Base-by-base conservation (phyloP, 2,888 invertebrate genomes). In the Argyresthia goedartella region DNA sequence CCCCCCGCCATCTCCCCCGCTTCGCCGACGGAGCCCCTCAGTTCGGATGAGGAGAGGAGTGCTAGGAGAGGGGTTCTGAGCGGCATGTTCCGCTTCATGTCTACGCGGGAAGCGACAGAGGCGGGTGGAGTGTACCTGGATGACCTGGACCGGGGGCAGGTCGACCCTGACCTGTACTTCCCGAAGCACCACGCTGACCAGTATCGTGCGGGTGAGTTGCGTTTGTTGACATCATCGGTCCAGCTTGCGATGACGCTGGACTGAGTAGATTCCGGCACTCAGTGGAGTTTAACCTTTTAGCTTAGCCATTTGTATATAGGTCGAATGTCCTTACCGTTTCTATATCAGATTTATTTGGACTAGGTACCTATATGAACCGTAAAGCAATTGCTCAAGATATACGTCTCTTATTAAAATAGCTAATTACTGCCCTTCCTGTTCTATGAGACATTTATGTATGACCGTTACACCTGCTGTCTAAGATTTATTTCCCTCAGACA, bases 81-180 rank as follows among this genome's bases (percentile, higher is more conserved):
- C 70, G 94, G 94, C 64, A 94, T 98, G 93, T 94, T 97, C 77
- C 94, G 95, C 60, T 97, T 97, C 78, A 97, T 97, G 93, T 69
- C 88, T 53, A 65, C 76, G 41, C 67, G 73, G 44, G 81, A 80
- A 49, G 68, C 71, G 9, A 59, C 65, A 14, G 69, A 69, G 64
- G 88, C 88, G 33, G 95, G 94, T 61, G 96, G 95, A 53, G 93
- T 98, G 59, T 98, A 98, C 78, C 88, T 98, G 54, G 96, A 97
- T 52, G 97, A 98, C 69, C 88, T 97, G 56, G 95, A 95, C 71
- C 90, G 94, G 34, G 95, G 95, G 51, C 92, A 92, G 65, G 91
- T 97, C 80, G 96, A 97, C 76, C 97, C 97, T n/a, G 95, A 97
- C 92, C 95, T 59, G 91, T 95, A 67, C 88, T 97, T 65, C 95